phyloP scores from a whole-genome alignment of 2,888 invertebrate species.

The Loripinus fragilis region DNA sequence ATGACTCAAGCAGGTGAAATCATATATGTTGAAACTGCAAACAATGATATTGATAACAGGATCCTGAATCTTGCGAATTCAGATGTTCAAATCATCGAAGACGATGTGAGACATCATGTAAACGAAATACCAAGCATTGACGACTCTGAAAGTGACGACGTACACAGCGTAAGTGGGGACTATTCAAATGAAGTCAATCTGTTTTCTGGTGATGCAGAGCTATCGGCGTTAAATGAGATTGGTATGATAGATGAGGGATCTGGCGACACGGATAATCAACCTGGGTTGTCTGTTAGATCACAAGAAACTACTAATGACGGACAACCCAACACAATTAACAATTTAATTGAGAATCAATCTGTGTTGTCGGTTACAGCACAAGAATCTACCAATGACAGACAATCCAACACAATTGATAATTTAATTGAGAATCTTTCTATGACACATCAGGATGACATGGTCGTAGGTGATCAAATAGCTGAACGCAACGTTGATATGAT shows the following conservation, averaged over 20 bases:
- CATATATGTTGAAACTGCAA: not conserved
- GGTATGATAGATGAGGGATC: not conserved
- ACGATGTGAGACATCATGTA: not conserved
- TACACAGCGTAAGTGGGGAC: not conserved
- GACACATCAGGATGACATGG: too few relatives aligned
- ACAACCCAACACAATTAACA: too few relatives aligned
- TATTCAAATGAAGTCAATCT: not conserved
- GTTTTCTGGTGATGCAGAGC: not conserved
- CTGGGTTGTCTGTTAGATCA: too few relatives aligned
- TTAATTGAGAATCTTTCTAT: too few relatives aligned
- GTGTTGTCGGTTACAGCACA: too few relatives aligned
- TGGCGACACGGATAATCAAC: not conserved
- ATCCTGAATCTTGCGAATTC: not conserved
- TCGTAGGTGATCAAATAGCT: too few relatives aligned
- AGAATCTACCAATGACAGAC: too few relatives aligned
- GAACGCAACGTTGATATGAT: too few relatives aligned
- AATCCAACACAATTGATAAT: too few relatives aligned
- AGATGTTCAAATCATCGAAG: too few relatives aligned
- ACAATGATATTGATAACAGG: not conserved
- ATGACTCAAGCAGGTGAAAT: not conserved
- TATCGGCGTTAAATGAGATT: not conserved
- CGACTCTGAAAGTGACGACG: not conserved
- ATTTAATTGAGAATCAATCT: too few relatives aligned
- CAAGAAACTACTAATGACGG: too few relatives aligned
- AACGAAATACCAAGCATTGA: not conserved